Evolutionary conservation across 2,888 invertebrate species (phyloP).

Genomic region (Diploptera punctata): DNA sequence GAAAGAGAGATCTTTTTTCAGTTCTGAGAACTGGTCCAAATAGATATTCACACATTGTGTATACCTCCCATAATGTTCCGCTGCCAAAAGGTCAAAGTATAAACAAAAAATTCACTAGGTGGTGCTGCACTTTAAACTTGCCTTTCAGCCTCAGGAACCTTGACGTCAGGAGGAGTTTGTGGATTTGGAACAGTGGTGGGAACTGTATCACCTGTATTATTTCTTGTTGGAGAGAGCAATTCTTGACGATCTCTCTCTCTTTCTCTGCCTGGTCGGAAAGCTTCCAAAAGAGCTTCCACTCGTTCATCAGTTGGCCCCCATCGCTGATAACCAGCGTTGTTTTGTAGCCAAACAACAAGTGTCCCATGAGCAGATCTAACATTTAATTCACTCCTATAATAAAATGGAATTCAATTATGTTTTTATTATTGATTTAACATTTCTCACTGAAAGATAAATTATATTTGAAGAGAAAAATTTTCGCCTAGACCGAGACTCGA

Average conservation of each 20-base stretch:
- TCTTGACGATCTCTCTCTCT: slow-evolving; percentile 77
- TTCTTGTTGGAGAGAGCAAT: slow-evolving; percentile 63
- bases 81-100: background rate
- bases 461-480: too few relatives aligned
- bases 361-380: slow-evolving; percentile 90
- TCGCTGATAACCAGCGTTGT: slow-evolving; percentile 84
- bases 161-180: slow-evolving; percentile 37
- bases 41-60: background rate
- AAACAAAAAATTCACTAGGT: too few relatives aligned
- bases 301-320: slow-evolving; percentile 95
- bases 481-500: too few relatives aligned
- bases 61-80: background rate
- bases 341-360: slow-evolving; percentile 94
- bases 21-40: slow-evolving; percentile 1
- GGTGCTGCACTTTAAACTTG: slow-evolving; percentile 8
- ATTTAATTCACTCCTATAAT: slow-evolving; percentile 85
- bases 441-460: too few relatives aligned
- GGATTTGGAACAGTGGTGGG: slow-evolving; percentile 39
- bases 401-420: slow-evolving; percentile 40
- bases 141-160: slow-evolving; percentile 32
- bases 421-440: too few relatives aligned
- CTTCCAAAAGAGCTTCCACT: slow-evolving; percentile 85
- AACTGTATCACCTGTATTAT: slow-evolving; percentile 51
- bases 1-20: background rate
- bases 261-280: slow-evolving; percentile 83